A percentile compares a stretch with the other conserved stretches of the same genome.
These are phyloP conservation scores for Oscheius sp. DNA, from an alignment of 1,140 invertebrate species.

Conservation along the genomic window DNA sequence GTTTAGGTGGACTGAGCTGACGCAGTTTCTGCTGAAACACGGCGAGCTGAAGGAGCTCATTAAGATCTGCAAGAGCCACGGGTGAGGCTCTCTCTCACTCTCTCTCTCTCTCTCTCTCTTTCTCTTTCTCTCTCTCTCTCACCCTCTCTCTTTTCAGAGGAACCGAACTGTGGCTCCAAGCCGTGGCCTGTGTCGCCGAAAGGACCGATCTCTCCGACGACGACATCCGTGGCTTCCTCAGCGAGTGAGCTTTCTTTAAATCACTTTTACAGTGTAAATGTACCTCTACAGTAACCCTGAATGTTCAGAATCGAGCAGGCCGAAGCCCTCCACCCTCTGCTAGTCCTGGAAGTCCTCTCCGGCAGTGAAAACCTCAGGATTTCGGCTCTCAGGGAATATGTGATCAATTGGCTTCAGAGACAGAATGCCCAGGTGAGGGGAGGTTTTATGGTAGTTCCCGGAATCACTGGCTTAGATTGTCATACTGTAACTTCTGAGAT, in stretches of 20 bases:
- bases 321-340: slow-evolving; percentile 49
- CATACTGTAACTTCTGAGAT: too few species aligned
- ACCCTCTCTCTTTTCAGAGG: slow-evolving; percentile 41
- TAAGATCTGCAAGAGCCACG: slow-evolving; percentile 46
- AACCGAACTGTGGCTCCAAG: slow-evolving; percentile 54
- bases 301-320: slow-evolving; percentile 38
- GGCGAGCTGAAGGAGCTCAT: slow-evolving; percentile 51
- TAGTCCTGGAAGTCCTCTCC: slow-evolving; percentile 56
- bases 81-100: slow-evolving; percentile 33
- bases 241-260: background rate
- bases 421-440: slow-evolving; percentile 46
- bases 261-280: too few species aligned
- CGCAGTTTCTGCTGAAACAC: slow-evolving; percentile 49
- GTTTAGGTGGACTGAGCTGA: slow-evolving; percentile 35
- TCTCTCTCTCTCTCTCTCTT: slow-evolving; percentile 31
- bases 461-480: too few species aligned
- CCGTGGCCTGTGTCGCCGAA: slow-evolving; percentile 43
- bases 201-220: slow-evolving; percentile 39
- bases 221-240: slow-evolving; percentile 22
- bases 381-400: slow-evolving; percentile 49
- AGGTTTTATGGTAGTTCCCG: too few species aligned
- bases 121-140: slow-evolving; percentile 12
- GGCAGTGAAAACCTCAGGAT: slow-evolving; percentile 45
- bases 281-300: background rate
- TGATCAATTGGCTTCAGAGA: slow-evolving; percentile 50